Conservation (phyloP, 2,888 invertebrate genomes). For the Clostera curtula region DNA sequence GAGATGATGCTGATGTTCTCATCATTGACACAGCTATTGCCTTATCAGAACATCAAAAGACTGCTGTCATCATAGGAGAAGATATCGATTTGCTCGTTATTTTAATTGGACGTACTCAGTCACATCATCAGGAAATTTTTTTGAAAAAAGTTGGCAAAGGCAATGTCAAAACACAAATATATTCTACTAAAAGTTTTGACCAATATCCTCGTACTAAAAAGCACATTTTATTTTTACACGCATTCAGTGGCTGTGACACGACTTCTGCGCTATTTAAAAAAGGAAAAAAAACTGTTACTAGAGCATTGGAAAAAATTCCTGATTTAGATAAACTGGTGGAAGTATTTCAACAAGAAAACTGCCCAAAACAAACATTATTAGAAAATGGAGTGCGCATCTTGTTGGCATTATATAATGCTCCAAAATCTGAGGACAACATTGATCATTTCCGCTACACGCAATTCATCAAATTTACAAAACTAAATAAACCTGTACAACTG, state of each 20-base stretch:
- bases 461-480: conserved; percentile 29
- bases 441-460: conserved; percentile 18
- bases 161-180: conserved; percentile 33
- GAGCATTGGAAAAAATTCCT: conserved; percentile 12
- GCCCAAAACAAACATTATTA: conserved; percentile 26
- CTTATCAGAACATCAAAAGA: conserved; percentile 17
- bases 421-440: conserved; percentile 23
- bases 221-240: conserved; percentile 22
- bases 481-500: conserved; percentile 31
- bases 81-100: conserved; percentile 38
- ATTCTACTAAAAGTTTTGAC: conserved; percentile 33
- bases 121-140: conserved; percentile 25
- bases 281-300: conserved; percentile 24
- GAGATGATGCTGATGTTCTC: conserved; percentile 39
- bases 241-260: conserved; percentile 24
- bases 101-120: conserved; percentile 34
- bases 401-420: conserved; percentile 34
- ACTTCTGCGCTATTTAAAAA: conserved; percentile 25
- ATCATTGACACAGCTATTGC: conserved; percentile 37
- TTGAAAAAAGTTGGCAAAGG: conserved; percentile 37
- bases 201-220: conserved; percentile 26
- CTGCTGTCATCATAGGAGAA: conserved; percentile 34
- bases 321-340: conserved; percentile 23
- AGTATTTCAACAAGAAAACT: conserved; percentile 33
- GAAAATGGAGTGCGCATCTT: conserved; percentile 23